A percentile compares a stretch with the other conserved stretches of the same genome.
Evolutionary conservation across 1,140 invertebrate genomes (phyloP).

Genomic region (Eueides isabella): DNA sequence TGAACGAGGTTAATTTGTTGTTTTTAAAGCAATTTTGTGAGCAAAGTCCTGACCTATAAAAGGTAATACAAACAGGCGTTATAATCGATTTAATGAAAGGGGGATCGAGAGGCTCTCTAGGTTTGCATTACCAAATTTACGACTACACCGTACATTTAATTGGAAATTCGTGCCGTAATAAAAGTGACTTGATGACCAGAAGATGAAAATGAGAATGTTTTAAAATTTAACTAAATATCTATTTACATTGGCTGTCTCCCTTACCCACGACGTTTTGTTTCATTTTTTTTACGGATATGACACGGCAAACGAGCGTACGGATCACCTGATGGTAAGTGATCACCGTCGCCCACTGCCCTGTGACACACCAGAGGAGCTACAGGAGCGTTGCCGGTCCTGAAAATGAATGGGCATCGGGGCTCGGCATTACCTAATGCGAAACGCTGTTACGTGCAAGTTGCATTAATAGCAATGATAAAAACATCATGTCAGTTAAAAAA

Average conservation of each 20-base stretch:
- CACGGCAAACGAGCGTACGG: too few species aligned
- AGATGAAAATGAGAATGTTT: constrained; percentile 60
- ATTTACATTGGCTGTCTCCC: constrained; percentile 15
- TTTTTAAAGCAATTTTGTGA: constrained; percentile 66
- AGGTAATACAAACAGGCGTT: constrained; percentile 57
- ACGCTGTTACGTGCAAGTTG: too few species aligned
- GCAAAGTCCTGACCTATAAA: constrained; percentile 64
- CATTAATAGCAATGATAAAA: too few species aligned
- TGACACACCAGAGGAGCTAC: too few species aligned
- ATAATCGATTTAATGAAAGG: constrained; percentile 75
- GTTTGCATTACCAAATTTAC: constrained; percentile 71
- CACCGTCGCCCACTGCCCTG: too few species aligned
- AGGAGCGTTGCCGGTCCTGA: too few species aligned
- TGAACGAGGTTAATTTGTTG: constrained; percentile 58
- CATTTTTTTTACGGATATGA: too few species aligned
- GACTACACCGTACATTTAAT: constrained; percentile 68
- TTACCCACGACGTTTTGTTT: constrained; percentile 18
- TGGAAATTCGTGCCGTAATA: constrained; percentile 71
- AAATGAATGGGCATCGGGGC: too few species aligned
- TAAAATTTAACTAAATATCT: constrained; percentile 53
- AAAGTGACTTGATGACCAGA: constrained; percentile 66
- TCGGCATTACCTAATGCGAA: too few species aligned
- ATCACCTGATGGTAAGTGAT: too few species aligned
- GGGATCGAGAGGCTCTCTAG: constrained; percentile 65
- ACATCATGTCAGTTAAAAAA: too few species aligned